A percentile compares a stretch with the other conserved stretches of the same genome.
Conservation (phyloP, 64 coral and sea anemone genomes). For the Platygyra sinensis region DNA sequence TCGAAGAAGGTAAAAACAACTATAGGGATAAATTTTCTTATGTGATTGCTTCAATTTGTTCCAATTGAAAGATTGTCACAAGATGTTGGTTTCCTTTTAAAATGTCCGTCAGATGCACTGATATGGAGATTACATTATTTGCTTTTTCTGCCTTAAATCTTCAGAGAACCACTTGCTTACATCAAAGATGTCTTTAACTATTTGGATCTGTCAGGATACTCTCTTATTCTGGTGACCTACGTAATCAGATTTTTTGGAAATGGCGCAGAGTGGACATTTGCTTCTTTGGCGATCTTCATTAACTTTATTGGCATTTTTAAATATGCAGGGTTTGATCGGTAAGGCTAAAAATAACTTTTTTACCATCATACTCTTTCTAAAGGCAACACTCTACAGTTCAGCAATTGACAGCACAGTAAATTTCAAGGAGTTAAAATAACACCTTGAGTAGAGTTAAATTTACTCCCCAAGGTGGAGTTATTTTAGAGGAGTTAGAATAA, state of each 20-base stretch:
- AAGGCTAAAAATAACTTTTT: not conserved
- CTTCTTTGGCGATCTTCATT: slow-evolving; percentile 32
- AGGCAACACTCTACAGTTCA: too few species aligned
- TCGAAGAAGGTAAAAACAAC: too few species aligned
- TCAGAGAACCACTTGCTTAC: slow-evolving; percentile 50
- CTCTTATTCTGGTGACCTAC: not conserved
- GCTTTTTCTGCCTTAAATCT: not conserved
- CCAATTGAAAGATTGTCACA: too few species aligned
- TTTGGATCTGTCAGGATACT: slow-evolving; percentile 59
- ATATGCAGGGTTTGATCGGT: slow-evolving; percentile 51
- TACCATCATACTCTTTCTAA: too few species aligned
- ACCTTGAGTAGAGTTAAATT: too few species aligned
- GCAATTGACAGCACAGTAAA: too few species aligned
- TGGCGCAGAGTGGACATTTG: slow-evolving; percentile 7
- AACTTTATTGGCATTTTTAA: slow-evolving; percentile 62
- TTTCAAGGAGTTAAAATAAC: too few species aligned
- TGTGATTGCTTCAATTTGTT: too few species aligned
- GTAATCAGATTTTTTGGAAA: not conserved
- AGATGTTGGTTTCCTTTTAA: not conserved
- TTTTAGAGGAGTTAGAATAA: too few species aligned
- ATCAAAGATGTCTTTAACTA: slow-evolving; percentile 58
- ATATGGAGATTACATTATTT: not conserved
- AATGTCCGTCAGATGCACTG: not conserved
- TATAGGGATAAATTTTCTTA: too few species aligned
- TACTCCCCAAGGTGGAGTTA: too few species aligned